Evolutionary conservation across 1,140 invertebrate genomes (phyloP).

Genomic region (Hyles euphorbiae): DNA sequence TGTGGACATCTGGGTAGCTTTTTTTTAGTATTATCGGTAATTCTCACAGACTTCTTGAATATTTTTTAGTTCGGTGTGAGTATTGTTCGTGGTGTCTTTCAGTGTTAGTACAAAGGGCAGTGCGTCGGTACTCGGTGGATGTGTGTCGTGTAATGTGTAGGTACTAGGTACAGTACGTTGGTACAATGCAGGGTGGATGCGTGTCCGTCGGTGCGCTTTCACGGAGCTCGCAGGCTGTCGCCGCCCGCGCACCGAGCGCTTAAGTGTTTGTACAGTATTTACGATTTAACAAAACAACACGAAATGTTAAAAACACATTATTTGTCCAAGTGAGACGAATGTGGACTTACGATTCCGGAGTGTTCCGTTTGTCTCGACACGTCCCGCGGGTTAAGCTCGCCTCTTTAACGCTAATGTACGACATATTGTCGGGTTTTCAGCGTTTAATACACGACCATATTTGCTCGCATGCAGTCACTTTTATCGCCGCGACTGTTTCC

Average conservation of each 20-base stretch:
- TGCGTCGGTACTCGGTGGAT: conserved; percentile 23
- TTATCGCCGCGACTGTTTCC: conserved; percentile 44
- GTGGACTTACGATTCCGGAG: conserved; percentile 63
- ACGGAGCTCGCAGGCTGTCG: conserved; percentile 33
- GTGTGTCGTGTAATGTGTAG: no score
- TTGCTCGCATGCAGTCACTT: conserved; percentile 51
- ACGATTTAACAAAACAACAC: conserved; percentile 75
- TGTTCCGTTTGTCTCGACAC: conserved; percentile 67
- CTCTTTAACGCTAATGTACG: conserved; percentile 59
- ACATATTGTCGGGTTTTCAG: conserved; percentile 66
- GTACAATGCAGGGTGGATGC: not conserved
- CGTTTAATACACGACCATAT: conserved; percentile 55
- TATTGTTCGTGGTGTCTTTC: conserved; percentile 6
- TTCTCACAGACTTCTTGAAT: no score
- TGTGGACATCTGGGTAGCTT: conserved; percentile 21
- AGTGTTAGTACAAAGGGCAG: conserved; percentile 41
- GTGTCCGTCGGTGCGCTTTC: conserved; percentile 40
- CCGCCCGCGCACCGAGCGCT: conserved; percentile 31
- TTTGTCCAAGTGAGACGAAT: conserved; percentile 72
- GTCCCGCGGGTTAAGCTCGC: conserved; percentile 51
- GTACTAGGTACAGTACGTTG: no score
- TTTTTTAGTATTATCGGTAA: no score
- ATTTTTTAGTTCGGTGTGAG: no score
- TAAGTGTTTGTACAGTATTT: conserved; percentile 69
- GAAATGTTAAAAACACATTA: conserved; percentile 75